Evolutionary conservation across 2,888 invertebrate species (phyloP).

Genomic region (Danaus chrysippus): DNA sequence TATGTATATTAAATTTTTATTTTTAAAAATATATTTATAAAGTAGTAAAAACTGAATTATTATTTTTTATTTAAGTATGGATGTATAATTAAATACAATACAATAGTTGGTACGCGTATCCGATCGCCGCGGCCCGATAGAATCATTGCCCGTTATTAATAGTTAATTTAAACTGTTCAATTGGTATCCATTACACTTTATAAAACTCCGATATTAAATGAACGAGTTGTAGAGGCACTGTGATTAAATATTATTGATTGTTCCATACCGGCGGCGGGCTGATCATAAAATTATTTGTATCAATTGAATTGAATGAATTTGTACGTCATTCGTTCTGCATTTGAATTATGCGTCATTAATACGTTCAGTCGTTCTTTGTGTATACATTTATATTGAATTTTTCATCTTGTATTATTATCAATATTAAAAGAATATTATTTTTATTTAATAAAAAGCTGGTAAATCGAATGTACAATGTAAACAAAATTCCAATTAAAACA

Average conservation of each 20-base stretch:
- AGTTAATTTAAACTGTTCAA: conserved; percentile 73
- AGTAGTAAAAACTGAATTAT: too few species aligned
- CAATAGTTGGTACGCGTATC: conserved; percentile 32
- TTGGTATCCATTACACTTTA: conserved; percentile 73
- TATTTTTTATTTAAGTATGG: too few species aligned
- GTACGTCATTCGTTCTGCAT: conserved; percentile 38
- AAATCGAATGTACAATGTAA: conserved; percentile 18
- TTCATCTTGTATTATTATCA: background rate
- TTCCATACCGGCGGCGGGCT: conserved; percentile 51
- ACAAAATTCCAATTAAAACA: conserved; percentile 13
- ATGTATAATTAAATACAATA: too few species aligned
- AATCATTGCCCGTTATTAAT: conserved; percentile 62
- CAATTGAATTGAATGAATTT: conserved; percentile 65
- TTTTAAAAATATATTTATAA: too few species aligned
- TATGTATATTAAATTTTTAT: too few species aligned
- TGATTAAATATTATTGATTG: conserved; percentile 71
- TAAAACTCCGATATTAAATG: conserved; percentile 69
- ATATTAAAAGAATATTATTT: background rate
- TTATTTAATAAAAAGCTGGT: background rate
- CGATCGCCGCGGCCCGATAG: conserved; percentile 60
- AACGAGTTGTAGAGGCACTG: conserved; percentile 44
- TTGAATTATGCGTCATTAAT: conserved; percentile 25
- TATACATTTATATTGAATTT: too few species aligned
- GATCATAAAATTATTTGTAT: conserved; percentile 69
- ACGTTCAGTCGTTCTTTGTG: background rate